Conservation (phyloP, 2,888 invertebrate genomes). For the Buathra laborator region DNA sequence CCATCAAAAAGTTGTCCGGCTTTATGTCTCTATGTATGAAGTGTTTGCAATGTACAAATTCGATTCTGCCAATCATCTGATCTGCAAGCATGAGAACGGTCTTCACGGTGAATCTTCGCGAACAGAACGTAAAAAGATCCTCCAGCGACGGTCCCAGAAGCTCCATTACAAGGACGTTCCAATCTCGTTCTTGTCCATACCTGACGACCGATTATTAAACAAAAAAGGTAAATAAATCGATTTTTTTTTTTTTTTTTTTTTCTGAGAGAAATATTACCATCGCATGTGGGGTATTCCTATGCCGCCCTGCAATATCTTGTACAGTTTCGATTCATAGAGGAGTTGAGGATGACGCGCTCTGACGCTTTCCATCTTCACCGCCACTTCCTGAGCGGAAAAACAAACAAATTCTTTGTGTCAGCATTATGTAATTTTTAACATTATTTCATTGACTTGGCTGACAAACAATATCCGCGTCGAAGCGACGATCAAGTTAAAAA, state of each 20-base stretch:
- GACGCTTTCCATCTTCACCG: constrained; percentile 98
- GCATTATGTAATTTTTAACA: background rate
- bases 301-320: constrained; percentile 99
- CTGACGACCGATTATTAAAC: constrained; percentile 81
- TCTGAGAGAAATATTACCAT: constrained; percentile 76
- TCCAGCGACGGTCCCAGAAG: constrained; percentile 98
- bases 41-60: constrained; percentile 99
- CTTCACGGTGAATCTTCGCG: constrained; percentile 99
- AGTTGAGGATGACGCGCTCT: constrained; percentile 99
- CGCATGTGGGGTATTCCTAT: constrained; percentile 98
- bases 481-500: background rate
- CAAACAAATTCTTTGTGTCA: constrained; percentile 42
- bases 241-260: background rate
- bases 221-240: too few species aligned
- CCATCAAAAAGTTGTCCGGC: constrained; percentile 99
- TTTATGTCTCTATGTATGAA: constrained; percentile 99
- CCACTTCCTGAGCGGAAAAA: constrained; percentile 92
- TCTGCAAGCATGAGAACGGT: constrained; percentile 99
- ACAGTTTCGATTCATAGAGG: constrained; percentile 99
- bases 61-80: constrained; percentile 97
- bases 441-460: background rate
- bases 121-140: constrained; percentile 99
- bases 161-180: constrained; percentile 99
- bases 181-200: constrained; percentile 98
- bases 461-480: background rate